Evolutionary conservation across 2,113 vertebrate species (phyloP).

Genomic region (Lutjanus erythropterus): DNA sequence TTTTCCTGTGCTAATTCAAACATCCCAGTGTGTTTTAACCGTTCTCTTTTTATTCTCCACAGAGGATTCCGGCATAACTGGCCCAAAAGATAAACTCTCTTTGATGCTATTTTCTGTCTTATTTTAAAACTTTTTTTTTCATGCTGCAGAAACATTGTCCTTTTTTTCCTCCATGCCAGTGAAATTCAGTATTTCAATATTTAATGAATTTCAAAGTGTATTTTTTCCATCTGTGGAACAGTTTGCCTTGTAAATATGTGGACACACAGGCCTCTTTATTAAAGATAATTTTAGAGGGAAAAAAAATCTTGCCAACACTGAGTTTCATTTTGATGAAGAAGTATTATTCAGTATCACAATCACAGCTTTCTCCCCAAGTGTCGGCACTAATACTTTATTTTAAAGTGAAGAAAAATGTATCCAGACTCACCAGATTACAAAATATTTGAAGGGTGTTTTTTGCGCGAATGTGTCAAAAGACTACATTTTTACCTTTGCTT

Average conservation of each 20-base stretch:
- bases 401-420: too few species aligned
- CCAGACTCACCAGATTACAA: too few species aligned
- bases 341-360: not conserved
- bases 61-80: constrained; percentile 93
- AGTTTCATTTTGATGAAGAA: not conserved
- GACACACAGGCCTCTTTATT: constrained; percentile 53
- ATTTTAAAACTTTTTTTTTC: constrained; percentile 21
- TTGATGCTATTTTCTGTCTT: constrained; percentile 18
- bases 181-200: constrained; percentile 42
- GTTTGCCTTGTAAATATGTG: constrained; percentile 68
- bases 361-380: not conserved
- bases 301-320: not conserved
- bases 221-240: constrained; percentile 34
- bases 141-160: not conserved
- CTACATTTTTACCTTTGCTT: too few species aligned
- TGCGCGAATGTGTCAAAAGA: too few species aligned
- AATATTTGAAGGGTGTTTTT: too few species aligned
- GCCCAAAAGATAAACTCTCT: constrained; percentile 91
- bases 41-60: constrained; percentile 50
- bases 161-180: not conserved
- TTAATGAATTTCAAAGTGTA: constrained; percentile 37
- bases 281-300: constrained; percentile 71
- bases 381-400: not conserved
- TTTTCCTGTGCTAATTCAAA: constrained; percentile 7
- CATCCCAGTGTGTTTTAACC: not conserved